phyloP scores from a whole-genome alignment of 2,797 vertebrate genomes.

The Thamnophis elegans region DNA sequence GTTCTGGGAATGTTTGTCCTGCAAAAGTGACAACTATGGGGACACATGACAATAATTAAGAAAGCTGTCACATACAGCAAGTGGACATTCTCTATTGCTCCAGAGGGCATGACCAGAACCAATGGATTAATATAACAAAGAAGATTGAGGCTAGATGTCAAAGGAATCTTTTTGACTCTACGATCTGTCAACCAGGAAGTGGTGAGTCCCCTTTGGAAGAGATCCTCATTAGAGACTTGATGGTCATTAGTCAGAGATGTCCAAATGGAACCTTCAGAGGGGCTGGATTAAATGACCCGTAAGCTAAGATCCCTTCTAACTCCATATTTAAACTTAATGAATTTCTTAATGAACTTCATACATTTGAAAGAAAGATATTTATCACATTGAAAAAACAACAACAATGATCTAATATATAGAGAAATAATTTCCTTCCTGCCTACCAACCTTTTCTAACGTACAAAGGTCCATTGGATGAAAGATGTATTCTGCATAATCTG shows the following conservation, averaged over 20 bases:
- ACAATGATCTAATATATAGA: not conserved
- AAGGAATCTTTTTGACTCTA: not conserved
- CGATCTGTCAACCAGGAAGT: not conserved
- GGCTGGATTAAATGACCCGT: not conserved
- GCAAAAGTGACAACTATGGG: not conserved
- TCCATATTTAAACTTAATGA: not conserved
- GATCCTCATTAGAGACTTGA: not conserved
- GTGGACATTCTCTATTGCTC: not conserved
- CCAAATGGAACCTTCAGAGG: not conserved
- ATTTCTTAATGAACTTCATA: not conserved
- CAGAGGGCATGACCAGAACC: not conserved
- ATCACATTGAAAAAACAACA: not conserved
- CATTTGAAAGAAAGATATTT: not conserved
- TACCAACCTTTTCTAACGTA: slow-evolving; percentile 95
- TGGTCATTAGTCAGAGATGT: not conserved
- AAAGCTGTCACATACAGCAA: not conserved
- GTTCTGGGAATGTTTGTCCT: not conserved
- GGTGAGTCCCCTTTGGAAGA: not conserved
- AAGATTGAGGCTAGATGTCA: not conserved
- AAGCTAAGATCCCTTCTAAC: not conserved
- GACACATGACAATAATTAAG: not conserved
- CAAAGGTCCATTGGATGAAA: slow-evolving; percentile 98
- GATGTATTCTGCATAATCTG: slow-evolving; percentile 98
- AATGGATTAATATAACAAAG: not conserved
- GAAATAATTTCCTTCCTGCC: not conserved